Evolutionary conservation across 23 tunicate genomes (phyloP).

Genomic region (Trididemnum miniatum): DNA sequence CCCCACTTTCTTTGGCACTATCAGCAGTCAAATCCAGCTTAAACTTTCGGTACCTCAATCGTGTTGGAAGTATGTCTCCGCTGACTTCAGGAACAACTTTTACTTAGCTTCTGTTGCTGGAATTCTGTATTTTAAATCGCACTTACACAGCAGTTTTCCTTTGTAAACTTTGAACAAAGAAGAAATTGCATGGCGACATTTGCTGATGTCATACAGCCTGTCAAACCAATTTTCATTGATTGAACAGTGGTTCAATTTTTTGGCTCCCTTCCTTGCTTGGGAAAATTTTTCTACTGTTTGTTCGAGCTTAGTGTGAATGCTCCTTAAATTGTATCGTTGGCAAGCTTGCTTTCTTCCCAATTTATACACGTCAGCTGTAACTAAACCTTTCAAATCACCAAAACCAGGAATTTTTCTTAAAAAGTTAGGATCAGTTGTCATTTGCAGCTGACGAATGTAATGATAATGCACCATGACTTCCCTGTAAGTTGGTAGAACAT

Average conservation of each 20-base stretch:
- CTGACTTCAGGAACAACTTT: too few relatives aligned
- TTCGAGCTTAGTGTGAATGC: background rate
- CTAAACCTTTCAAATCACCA: background rate
- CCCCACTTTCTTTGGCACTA: too few relatives aligned
- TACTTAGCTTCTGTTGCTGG: background rate
- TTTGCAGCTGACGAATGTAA: background rate
- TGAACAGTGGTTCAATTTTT: background rate
- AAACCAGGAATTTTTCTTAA: background rate
- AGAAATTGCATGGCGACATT: background rate
- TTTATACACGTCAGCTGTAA: background rate
- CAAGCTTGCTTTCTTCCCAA: background rate
- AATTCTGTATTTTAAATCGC: background rate
- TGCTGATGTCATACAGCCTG: background rate
- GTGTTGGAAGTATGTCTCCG: too few relatives aligned
- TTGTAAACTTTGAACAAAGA: background rate
- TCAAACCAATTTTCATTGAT: background rate
- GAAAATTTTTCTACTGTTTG: background rate
- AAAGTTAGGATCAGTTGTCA: background rate
- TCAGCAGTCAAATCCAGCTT: too few relatives aligned
- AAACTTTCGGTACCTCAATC: too few relatives aligned
- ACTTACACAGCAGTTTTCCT: background rate
- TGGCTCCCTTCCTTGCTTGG: background rate
- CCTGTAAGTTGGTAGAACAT: background rate
- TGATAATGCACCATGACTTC: background rate
- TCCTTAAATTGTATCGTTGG: background rate